A percentile compares a stretch with the other conserved stretches of the same genome.
Conservation (phyloP, 2,888 invertebrate genomes). For the Pollenia griseotomentosa region DNA sequence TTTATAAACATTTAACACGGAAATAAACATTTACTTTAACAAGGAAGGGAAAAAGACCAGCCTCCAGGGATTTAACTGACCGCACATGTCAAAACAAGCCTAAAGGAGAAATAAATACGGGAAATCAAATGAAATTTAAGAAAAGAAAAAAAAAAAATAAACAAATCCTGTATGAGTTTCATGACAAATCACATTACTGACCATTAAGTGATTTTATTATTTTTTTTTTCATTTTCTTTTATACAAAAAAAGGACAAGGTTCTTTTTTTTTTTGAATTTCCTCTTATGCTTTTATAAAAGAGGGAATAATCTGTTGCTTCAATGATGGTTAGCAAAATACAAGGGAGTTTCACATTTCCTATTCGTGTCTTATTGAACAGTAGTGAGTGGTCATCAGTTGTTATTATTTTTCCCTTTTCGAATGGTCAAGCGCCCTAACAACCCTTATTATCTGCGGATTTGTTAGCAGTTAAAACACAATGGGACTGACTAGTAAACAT, state of each 20-base stretch:
- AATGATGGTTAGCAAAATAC: neutral
- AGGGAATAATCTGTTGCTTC: constrained; percentile 49
- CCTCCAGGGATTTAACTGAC: constrained; percentile 62
- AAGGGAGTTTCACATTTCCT: constrained; percentile 9
- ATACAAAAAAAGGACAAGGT: neutral
- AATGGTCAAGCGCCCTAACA: constrained; percentile 58
- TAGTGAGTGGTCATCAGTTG: constrained; percentile 50
- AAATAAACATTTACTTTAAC: constrained; percentile 61
- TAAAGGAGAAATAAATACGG: constrained; percentile 30
- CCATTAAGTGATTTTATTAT: constrained; percentile 72
- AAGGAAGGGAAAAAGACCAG: constrained; percentile 49
- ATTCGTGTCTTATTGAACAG: constrained; percentile 3
- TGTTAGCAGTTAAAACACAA: constrained; percentile 13
- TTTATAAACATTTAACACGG: constrained; percentile 66
- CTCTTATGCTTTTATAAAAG: constrained; percentile 3
- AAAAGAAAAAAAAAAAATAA: neutral
- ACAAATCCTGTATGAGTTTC: constrained; percentile 60
- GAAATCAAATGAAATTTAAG: too few species aligned
- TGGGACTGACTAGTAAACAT: constrained; percentile 7
- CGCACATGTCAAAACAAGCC: constrained; percentile 56
- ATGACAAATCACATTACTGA: constrained; percentile 73
- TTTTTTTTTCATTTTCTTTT: neutral
- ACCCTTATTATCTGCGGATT: constrained; percentile 54
- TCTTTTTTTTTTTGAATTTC: constrained; percentile 29
- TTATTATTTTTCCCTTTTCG: neutral